Base-by-base conservation (phyloP, 2,797 vertebrate genomes). In the Tragelaphus eurycerus region DNA sequence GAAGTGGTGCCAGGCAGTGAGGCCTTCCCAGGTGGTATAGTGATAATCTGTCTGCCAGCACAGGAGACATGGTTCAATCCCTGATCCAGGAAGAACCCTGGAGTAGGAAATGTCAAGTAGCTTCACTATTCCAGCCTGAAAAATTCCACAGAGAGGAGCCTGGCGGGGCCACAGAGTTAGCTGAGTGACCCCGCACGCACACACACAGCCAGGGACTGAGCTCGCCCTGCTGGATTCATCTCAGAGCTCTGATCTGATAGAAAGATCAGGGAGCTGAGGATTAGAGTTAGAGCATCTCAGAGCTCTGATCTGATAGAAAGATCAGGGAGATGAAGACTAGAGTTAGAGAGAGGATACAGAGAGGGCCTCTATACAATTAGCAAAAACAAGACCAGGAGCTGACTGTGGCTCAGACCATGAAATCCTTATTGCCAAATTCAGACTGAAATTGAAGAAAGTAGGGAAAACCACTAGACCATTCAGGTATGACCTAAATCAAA, bases 121-220 rank as follows among this genome's bases (percentile, higher is more conserved):
- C 71, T 43, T 13, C 38, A 43, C 34, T 27, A 1, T 43, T 43
- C 38, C 7, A 7, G 38, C 38, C 71, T 43, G 34, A 23, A 27
- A 38, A 74, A 74, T 7, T 27, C 71, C 23, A 43, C 12, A 43
- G 71, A 71, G 64, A 27, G 38, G 23, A 74, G 21, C 71, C 21
- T 25, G 23, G 71, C 2, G 0, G 64, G 38, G 38, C 71, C 71
- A 27, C 21, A 7, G 21, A 6, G 12, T 13, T 21, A 25, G 23
- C 19, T 23, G 67, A 12, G 10, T 2, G 34, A 71, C 0, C 0
- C 1, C 12, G 34, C 34, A 11, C 0, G 19, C 64, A 25, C 67
- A 14, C 3, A 7, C 31, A 17, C 48, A 43, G 38, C 23, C 17
- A 17, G 43, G 67, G n/a, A 23, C 74, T 1, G 3, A 78, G 55